phyloP scores from a whole-genome alignment of 2,113 vertebrate species.

The Cyphomyrus plagiostoma region DNA sequence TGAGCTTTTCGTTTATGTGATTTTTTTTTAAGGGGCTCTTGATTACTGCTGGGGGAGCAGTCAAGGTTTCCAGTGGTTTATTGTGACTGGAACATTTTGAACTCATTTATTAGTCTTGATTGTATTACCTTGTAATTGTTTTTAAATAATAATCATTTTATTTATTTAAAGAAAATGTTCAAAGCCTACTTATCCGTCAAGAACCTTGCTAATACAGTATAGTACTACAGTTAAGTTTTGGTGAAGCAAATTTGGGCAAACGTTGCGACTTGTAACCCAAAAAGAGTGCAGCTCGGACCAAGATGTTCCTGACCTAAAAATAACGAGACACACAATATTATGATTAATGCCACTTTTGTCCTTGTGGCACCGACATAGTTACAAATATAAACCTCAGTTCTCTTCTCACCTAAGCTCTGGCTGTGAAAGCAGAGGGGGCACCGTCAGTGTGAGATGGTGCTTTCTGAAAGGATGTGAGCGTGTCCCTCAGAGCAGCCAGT shows the following conservation, averaged over 20 bases:
- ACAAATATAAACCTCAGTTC: neutral
- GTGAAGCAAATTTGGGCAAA: neutral
- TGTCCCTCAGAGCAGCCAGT: neutral
- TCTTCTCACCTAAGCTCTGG: neutral
- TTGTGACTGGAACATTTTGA: neutral
- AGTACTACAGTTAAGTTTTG: neutral
- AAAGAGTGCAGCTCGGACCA: constrained; percentile 30
- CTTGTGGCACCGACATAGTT: constrained; percentile 36
- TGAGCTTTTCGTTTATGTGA: neutral
- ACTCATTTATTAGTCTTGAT: neutral
- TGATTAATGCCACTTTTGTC: constrained; percentile 38
- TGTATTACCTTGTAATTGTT: neutral
- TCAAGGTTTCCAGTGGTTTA: neutral
- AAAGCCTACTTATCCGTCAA: neutral
- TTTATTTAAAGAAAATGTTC: neutral
- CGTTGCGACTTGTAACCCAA: constrained; percentile 26
- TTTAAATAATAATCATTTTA: neutral
- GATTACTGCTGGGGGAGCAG: neutral
- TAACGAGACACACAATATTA: constrained; percentile 40
- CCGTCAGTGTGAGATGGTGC: neutral
- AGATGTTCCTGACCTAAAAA: constrained; percentile 47
- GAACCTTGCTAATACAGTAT: neutral
- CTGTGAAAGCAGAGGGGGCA: neutral
- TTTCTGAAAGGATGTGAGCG: neutral
- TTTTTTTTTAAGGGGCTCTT: neutral